Evolutionary conservation across 1,140 invertebrate species (phyloP).

Genomic region (Anoplophora glabripennis): DNA sequence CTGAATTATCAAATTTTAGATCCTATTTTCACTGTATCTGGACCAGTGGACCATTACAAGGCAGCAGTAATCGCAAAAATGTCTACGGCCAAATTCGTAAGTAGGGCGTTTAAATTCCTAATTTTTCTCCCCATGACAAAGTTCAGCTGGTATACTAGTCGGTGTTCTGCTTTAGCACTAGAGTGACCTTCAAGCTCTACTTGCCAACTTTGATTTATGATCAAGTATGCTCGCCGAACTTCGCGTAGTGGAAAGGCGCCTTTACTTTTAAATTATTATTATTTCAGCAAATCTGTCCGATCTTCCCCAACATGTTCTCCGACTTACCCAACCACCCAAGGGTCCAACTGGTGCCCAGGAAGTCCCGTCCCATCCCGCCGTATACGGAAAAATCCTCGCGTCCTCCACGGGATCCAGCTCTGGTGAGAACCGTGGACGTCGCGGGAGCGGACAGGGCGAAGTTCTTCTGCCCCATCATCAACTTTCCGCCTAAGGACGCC

Average conservation of each 20-base stretch:
- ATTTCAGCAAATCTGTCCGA: conserved; percentile 53
- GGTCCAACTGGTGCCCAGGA: conserved; percentile 33
- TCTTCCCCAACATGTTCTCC: conserved; percentile 58
- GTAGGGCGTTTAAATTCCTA: conserved; percentile 19
- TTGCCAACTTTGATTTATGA: background rate
- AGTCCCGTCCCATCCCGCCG: conserved; percentile 15
- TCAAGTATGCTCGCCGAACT: background rate
- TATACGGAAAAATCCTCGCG: conserved; percentile 16
- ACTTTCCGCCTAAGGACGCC: conserved; percentile 30
- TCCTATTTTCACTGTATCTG: conserved; percentile 54
- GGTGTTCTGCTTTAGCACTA: background rate
- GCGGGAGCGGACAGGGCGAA: conserved; percentile 27
- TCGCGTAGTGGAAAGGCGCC: background rate
- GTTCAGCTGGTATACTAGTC: background rate
- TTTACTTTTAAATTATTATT: background rate
- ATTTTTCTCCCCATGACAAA: background rate
- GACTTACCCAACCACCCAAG: conserved; percentile 47
- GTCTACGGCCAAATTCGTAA: conserved; percentile 54
- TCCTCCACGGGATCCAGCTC: conserved; percentile 8
- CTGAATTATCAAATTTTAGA: conserved; percentile 49
- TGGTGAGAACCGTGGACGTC: conserved; percentile 11
- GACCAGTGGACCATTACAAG: conserved; percentile 54
- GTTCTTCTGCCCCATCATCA: conserved; percentile 29
- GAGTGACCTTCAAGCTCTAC: too few relatives aligned
- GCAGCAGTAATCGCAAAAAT: conserved; percentile 52